These are phyloP conservation scores for Alentia gelatinosa DNA, from an alignment of 2,888 invertebrate genomes.

Conservation along the genomic window DNA sequence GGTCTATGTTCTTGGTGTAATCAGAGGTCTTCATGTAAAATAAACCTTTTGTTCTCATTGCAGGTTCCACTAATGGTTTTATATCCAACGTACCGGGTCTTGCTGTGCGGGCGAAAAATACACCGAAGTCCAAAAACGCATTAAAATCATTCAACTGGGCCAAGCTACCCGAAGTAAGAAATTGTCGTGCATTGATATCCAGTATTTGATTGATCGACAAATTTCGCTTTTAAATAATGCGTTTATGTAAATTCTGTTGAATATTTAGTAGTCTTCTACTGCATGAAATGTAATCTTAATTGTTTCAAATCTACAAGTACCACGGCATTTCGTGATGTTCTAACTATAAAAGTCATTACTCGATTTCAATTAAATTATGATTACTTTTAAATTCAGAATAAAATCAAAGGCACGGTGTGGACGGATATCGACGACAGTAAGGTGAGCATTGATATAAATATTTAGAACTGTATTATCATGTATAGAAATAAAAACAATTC, in stretches of 20 bases:
- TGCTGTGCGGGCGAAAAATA: constrained; percentile 85
- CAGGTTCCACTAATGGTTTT: background rate
- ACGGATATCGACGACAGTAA: constrained; percentile 94
- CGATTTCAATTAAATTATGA: background rate
- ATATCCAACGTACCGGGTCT: constrained; percentile 44
- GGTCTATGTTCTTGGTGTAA: too few relatives aligned
- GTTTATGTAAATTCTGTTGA: too few relatives aligned
- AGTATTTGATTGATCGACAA: too few relatives aligned
- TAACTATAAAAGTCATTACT: background rate
- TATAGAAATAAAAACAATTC: too few relatives aligned
- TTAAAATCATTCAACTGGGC: constrained; percentile 99
- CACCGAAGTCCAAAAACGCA: constrained; percentile 95
- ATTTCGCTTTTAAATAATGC: too few relatives aligned
- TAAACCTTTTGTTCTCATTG: too few relatives aligned
- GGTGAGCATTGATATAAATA: too few relatives aligned
- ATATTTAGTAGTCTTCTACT: too few relatives aligned
- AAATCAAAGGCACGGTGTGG: constrained; percentile 96
- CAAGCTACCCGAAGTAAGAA: constrained; percentile 89
- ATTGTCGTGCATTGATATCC: background rate
- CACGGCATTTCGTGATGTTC: background rate
- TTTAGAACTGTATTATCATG: too few relatives aligned
- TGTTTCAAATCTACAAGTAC: too few relatives aligned
- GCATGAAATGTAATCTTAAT: too few relatives aligned
- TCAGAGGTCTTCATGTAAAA: too few relatives aligned
- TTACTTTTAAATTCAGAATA: constrained; percentile 82